Conservation (phyloP, 2,113 vertebrate species). For the Misgurnus mizolepis region DNA sequence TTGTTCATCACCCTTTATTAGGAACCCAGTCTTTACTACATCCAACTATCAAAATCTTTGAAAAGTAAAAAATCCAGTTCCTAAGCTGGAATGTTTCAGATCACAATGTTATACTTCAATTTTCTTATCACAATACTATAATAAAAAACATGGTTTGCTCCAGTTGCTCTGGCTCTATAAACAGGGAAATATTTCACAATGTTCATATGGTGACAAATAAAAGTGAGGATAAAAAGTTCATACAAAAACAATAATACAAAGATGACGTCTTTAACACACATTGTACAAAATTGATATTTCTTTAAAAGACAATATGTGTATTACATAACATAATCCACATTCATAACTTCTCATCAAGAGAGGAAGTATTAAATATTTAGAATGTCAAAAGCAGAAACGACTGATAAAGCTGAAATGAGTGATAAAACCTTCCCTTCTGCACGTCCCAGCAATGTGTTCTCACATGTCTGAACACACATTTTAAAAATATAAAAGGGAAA, state of each 20-base stretch:
- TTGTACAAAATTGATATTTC: background rate
- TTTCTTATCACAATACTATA: slow-evolving; percentile 10
- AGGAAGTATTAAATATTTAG: background rate
- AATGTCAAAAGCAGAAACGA: background rate
- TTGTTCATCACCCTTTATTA: slow-evolving; percentile 11
- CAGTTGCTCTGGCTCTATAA: slow-evolving; percentile 58
- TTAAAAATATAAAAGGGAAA: background rate
- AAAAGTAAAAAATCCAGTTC: slow-evolving; percentile 61
- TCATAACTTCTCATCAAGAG: background rate
- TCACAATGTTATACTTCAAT: slow-evolving; percentile 22
- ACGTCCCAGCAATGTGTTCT: background rate
- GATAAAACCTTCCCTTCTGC: background rate
- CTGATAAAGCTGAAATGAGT: background rate
- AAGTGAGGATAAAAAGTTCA: background rate
- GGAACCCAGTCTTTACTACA: background rate
- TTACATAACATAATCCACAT: slow-evolving; percentile 1
- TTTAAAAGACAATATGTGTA: background rate
- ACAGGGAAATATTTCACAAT: slow-evolving; percentile 55
- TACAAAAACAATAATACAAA: background rate
- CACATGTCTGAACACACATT: background rate
- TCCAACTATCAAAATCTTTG: background rate
- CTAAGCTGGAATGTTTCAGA: slow-evolving; percentile 69
- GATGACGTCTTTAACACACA: background rate
- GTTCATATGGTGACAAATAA: slow-evolving; percentile 4
- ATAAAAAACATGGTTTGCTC: slow-evolving; percentile 59